A percentile compares a stretch with the other conserved stretches of the same genome.
Conservation (phyloP, 2,113 vertebrate species). For the Otocyon megalotis region DNA sequence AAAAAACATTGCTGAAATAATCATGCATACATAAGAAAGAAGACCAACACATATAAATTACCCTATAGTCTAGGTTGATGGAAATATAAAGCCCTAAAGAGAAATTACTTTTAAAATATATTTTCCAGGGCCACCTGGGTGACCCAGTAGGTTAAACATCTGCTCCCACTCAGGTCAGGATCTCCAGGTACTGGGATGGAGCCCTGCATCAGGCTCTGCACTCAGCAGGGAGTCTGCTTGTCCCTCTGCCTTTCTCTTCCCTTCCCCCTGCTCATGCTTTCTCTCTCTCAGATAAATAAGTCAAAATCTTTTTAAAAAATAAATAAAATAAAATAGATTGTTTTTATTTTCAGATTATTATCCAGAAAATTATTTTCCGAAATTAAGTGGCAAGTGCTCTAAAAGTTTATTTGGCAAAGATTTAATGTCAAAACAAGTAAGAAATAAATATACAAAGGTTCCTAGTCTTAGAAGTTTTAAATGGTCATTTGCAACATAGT, state of each 20-base stretch:
- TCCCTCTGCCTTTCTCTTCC: not conserved
- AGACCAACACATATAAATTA: not conserved
- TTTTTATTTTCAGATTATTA: no score
- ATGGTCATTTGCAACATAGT: constrained; percentile 6
- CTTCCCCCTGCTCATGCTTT: not conserved
- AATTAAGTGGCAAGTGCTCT: not conserved
- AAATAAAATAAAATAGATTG: not conserved
- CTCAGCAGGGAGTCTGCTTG: not conserved
- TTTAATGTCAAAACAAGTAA: constrained; percentile 22
- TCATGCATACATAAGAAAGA: not conserved
- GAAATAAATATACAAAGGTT: constrained; percentile 2
- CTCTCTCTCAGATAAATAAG: not conserved
- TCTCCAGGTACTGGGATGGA: not conserved
- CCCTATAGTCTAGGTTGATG: not conserved
- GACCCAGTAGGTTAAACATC: not conserved
- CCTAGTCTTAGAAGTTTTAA: not conserved
- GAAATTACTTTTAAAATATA: constrained; percentile 27
- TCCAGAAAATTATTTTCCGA: not conserved
- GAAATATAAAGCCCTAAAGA: constrained; percentile 26
- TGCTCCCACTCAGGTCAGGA: not conserved
- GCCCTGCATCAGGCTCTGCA: not conserved
- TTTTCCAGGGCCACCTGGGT: not conserved
- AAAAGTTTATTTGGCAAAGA: not conserved
- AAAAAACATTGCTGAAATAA: constrained; percentile 53
- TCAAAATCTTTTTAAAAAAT: not conserved